Evolutionary conservation across 2,797 vertebrate genomes (phyloP).

Genomic region (Melanotaenia nigrans): DNA sequence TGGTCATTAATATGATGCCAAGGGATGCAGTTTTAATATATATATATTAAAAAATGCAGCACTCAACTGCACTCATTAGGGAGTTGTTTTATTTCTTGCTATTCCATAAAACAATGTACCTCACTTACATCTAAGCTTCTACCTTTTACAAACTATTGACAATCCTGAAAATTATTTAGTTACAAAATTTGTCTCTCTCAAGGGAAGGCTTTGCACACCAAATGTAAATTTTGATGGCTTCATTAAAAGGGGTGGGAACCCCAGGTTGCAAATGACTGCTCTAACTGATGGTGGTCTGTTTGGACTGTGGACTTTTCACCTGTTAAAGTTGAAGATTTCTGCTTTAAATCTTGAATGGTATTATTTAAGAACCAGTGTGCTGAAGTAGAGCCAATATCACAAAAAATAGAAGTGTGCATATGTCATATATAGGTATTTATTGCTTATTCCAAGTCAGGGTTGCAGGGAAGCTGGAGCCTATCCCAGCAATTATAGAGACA

Average conservation of each 20-base stretch:
- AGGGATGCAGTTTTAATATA: neutral
- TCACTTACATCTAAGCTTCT: no score
- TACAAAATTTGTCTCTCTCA: no score
- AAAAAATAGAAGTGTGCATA: slow-evolving; percentile 22
- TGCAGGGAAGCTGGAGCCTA: no score
- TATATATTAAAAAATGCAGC: neutral
- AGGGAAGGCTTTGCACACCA: no score
- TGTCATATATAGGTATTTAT: neutral
- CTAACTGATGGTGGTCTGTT: no score
- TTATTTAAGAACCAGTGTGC: slow-evolving; percentile 23
- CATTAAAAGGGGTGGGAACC: no score
- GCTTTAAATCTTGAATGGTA: neutral
- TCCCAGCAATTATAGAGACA: no score
- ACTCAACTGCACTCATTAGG: neutral
- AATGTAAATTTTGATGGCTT: no score
- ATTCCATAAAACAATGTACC: neutral
- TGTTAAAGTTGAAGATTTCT: neutral
- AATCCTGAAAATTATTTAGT: no score
- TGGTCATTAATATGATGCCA: neutral
- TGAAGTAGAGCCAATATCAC: slow-evolving; percentile 18
- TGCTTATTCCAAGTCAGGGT: no score
- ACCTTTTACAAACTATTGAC: no score
- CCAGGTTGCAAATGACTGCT: no score
- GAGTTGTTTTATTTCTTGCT: neutral
- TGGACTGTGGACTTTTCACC: neutral